phyloP scores from a whole-genome alignment of 1,140 invertebrate genomes.

The Atta texana region DNA sequence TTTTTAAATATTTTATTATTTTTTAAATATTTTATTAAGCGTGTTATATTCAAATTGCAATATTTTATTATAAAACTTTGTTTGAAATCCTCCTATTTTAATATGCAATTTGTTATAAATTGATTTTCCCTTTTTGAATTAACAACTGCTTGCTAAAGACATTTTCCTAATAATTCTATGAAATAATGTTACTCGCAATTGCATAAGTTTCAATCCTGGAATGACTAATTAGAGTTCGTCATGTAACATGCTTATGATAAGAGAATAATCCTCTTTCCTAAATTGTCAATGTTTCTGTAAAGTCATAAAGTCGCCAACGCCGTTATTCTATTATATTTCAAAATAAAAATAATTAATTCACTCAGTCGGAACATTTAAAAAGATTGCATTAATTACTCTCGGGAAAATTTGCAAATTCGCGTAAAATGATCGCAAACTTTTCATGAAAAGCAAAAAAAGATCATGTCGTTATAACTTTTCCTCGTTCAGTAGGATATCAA shows the following conservation, averaged over 20 bases:
- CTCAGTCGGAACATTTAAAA: background rate
- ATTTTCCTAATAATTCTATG: background rate
- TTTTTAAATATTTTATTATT: background rate
- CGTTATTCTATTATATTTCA: background rate
- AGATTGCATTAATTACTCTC: conserved; percentile 30
- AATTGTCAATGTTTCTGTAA: background rate
- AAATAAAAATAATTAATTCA: conserved; percentile 18
- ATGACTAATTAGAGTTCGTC: background rate
- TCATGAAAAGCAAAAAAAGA: conserved; percentile 1
- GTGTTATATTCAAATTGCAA: background rate
- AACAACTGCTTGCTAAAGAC: background rate
- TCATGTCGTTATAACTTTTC: conserved; percentile 47
- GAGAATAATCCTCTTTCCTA: background rate
- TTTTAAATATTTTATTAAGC: no score
- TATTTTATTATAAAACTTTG: background rate
- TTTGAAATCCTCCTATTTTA: background rate
- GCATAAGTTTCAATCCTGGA: background rate
- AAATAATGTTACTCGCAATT: background rate
- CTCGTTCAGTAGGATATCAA: background rate
- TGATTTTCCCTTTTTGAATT: background rate
- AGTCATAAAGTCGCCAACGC: background rate
- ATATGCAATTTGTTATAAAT: background rate
- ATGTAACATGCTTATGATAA: background rate
- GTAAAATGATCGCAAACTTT: conserved; percentile 21
- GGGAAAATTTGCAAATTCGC: conserved; percentile 14